These are phyloP conservation scores for Harpalus rufipes DNA, from an alignment of 2,888 invertebrate genomes.

Conservation along the genomic window DNA sequence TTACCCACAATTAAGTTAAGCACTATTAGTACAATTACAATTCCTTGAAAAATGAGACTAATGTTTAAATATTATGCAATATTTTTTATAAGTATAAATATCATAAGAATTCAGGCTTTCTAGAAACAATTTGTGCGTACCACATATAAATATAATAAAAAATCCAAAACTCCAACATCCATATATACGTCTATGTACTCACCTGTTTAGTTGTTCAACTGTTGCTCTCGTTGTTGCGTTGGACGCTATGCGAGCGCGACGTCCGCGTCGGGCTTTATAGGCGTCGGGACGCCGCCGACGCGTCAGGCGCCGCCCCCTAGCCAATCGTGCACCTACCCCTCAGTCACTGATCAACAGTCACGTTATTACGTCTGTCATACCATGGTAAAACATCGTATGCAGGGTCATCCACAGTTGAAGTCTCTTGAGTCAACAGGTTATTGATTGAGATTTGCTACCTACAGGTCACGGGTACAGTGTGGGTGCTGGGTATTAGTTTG, in stretches of 20 bases:
- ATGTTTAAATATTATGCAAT: no score
- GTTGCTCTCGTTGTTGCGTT: slow-evolving; percentile 33
- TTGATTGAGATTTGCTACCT: background rate
- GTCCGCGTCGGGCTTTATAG: slow-evolving; percentile 29
- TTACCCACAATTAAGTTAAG: no score
- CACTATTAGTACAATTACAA: no score
- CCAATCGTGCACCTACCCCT: slow-evolving; percentile 15
- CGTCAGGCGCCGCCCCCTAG: slow-evolving; percentile 9
- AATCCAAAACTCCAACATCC: no score
- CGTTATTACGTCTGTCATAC: slow-evolving; percentile 29
- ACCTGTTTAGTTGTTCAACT: slow-evolving; percentile 17
- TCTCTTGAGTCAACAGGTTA: slow-evolving; percentile 28
- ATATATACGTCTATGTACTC: background rate
- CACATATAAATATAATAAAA: no score
- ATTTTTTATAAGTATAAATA: no score
- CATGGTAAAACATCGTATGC: background rate
- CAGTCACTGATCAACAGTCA: slow-evolving; percentile 13
- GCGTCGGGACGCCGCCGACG: slow-evolving; percentile 40
- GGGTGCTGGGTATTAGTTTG: background rate
- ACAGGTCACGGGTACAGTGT: background rate
- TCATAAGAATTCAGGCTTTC: no score
- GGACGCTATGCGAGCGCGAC: slow-evolving; percentile 21
- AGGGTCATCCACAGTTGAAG: background rate
- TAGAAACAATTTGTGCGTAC: no score
- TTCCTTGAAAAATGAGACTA: no score